Conservation (phyloP, 2,888 invertebrate genomes). For the Galerucella calmariensis region DNA sequence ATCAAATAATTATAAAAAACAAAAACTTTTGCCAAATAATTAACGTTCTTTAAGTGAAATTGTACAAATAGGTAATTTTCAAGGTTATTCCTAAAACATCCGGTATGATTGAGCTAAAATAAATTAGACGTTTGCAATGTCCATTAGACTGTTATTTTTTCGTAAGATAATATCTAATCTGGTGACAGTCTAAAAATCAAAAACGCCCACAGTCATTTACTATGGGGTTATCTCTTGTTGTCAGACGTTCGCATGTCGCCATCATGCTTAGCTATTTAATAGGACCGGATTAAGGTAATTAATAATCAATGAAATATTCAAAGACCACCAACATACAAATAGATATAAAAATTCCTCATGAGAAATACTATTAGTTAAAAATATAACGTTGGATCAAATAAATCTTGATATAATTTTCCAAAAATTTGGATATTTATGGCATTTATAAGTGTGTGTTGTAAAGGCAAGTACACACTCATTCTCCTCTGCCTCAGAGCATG, state of each 20-base stretch:
- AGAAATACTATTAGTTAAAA: no score
- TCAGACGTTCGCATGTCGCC: constrained; percentile 24
- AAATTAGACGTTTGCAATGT: constrained; percentile 6
- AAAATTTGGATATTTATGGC: no score
- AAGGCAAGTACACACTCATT: no score
- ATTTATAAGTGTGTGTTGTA: no score
- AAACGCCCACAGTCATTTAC: constrained; percentile 5
- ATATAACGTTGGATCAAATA: no score
- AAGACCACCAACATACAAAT: no score
- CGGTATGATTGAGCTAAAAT: background rate
- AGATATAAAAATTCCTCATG: no score
- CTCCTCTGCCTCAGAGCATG: no score
- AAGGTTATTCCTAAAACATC: background rate
- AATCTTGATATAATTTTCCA: no score
- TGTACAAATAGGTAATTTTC: background rate
- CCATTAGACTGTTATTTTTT: background rate
- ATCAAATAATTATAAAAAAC: no score
- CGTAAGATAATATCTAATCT: background rate
- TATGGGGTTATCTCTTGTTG: constrained; percentile 9
- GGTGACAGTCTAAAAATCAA: constrained; percentile 3
- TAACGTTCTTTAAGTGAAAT: background rate
- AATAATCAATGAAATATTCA: background rate
- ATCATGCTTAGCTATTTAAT: background rate
- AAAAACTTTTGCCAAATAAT: background rate
- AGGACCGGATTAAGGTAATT: constrained; percentile 5